phyloP scores from a whole-genome alignment of 2,113 vertebrate genomes.

The Trematomus loennbergii region DNA sequence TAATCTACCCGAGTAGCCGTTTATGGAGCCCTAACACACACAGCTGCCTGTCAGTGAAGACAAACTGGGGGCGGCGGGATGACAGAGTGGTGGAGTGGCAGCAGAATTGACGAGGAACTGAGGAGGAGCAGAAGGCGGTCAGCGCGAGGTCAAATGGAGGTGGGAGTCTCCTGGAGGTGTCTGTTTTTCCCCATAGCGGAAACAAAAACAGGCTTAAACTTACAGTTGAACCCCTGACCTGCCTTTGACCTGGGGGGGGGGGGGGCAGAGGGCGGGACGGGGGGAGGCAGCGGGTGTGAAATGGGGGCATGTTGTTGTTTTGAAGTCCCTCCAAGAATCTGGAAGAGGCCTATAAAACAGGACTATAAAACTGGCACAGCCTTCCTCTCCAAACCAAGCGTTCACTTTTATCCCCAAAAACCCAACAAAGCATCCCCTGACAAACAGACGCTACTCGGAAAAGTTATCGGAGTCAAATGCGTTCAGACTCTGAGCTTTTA shows the following conservation, averaged over 20 bases:
- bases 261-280: conserved; percentile 74
- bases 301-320: conserved; percentile 83
- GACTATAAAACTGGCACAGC: conserved; percentile 81
- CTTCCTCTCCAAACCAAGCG: conserved; percentile 61
- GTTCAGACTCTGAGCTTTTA: not conserved
- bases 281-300: conserved; percentile 75
- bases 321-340: conserved; percentile 86
- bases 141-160: conserved; percentile 77
- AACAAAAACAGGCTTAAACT: conserved; percentile 85
- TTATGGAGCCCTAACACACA: conserved; percentile 63
- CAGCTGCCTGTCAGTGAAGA: conserved; percentile 75
- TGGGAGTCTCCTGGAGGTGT: conserved; percentile 77
- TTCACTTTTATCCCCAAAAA: conserved; percentile 46
- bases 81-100: conserved; percentile 68
- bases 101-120: conserved; percentile 73
- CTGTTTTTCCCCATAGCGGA: conserved; percentile 72
- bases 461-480: not conserved
- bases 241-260: conserved; percentile 84
- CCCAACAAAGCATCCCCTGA: conserved; percentile 34
- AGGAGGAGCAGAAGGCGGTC: conserved; percentile 78
- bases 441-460: not conserved
- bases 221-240: conserved; percentile 88
- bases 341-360: conserved; percentile 84
- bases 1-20: conserved; percentile 55
- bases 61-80: conserved; percentile 67